Conservation (phyloP, 2,888 invertebrate species). For the Ormyrus nitidulus region DNA sequence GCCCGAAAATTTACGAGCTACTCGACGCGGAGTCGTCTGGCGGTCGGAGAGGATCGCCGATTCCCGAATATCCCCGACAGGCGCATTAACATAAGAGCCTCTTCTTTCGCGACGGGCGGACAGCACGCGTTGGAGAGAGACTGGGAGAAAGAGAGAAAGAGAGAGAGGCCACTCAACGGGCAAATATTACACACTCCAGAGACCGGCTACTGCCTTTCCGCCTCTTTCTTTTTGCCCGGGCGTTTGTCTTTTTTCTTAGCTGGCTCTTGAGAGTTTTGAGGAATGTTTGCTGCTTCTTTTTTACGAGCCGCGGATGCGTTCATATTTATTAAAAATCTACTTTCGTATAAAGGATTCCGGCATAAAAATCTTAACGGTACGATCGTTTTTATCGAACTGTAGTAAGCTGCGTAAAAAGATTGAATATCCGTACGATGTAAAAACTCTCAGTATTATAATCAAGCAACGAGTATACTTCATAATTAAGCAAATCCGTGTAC, state of each 20-base stretch:
- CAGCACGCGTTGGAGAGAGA: too few relatives aligned
- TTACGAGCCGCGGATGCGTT: too few relatives aligned
- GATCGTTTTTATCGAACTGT: too few relatives aligned
- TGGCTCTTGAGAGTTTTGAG: background rate
- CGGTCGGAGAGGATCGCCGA: background rate
- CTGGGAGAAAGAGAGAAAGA: too few relatives aligned
- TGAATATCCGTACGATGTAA: too few relatives aligned
- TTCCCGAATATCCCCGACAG: slow-evolving; percentile 44
- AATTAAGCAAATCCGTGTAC: too few relatives aligned
- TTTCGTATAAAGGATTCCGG: background rate
- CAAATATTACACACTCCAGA: slow-evolving; percentile 37
- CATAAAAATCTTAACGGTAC: too few relatives aligned
- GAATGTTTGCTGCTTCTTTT: too few relatives aligned
- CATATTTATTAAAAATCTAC: background rate
- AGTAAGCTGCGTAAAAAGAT: too few relatives aligned
- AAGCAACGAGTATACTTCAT: too few relatives aligned
- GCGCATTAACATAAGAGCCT: slow-evolving; percentile 47
- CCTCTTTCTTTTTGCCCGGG: background rate
- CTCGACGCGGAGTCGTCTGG: slow-evolving; percentile 9
- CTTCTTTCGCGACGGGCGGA: background rate
- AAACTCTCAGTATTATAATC: too few relatives aligned
- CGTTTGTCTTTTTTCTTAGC: background rate
- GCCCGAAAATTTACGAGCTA: slow-evolving; percentile 40
- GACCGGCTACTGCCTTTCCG: slow-evolving; percentile 25
- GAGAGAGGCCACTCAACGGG: background rate